Base-by-base conservation (phyloP, 2,888 invertebrate genomes). In the Nudaria mundana region DNA sequence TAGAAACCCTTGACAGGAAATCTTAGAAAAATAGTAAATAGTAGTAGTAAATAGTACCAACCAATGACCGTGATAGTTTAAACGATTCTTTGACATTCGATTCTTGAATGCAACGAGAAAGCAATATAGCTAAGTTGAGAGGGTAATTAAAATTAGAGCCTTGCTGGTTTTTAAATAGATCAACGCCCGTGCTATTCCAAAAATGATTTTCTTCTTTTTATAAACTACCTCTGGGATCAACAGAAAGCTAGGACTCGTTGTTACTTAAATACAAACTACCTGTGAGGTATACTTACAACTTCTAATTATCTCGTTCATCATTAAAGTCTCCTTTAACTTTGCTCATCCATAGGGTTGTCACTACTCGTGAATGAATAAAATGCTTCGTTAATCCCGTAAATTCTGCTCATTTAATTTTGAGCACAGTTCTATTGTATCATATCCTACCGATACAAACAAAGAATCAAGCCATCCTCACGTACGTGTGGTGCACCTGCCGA, bases 221-320 rank as follows among this genome's bases (percentile, higher is more conserved):
- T 3, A 20, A n/a, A n/a, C n/a, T n/a, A n/a, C n/a, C 6, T 12
- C 7, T 11, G 10, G 6, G 11, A 5, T 24, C 10, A 24, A n/a
- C n/a, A n/a, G n/a, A n/a, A 26, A 26, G 14, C 2, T 10, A 7
- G 11, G 7, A 32, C n/a, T 11, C 22, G 8, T 24, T 25, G 16
- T 2, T 3, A 12, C 15, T 5, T 33, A 5, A 34, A 25, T 16
- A 16, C 14, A 34, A 40, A 37, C 28, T 42, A 24, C 40, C 37
- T 38, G 37, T 30, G 26, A 48, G 47, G 40, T 41, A 38, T 46
- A 40, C 41, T 52, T 46, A 36, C 41, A 70, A 71, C 51, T 71
- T 71, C 71, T 71, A 70, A 71, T 71, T 67, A 68, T 59, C 58
- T 51, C 44, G 37, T 54, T 42, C 39, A 48, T 63, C 61, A 65